Conservation (phyloP, 1,140 invertebrate genomes). For the Caenorhabditis remanei region DNA sequence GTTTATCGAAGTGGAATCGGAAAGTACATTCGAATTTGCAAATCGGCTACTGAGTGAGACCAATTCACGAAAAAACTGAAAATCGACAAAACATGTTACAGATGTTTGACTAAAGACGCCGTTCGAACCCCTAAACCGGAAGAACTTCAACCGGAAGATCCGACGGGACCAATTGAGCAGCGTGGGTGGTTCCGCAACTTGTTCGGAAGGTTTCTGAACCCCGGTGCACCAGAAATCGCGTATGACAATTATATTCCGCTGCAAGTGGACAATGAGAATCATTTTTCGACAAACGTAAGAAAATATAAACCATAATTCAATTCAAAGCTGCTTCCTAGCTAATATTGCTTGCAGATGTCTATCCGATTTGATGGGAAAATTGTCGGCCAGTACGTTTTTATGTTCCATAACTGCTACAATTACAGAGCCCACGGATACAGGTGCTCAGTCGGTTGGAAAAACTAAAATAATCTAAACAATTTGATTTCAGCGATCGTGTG, state of each 20-base stretch:
- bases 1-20: constrained; percentile 62
- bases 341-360: constrained; percentile 82
- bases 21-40: constrained; percentile 60
- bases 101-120: background rate
- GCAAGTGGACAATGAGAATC: constrained; percentile 34
- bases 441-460: constrained; percentile 4
- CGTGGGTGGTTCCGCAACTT: constrained; percentile 50
- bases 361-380: constrained; percentile 86
- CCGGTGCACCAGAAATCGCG: constrained; percentile 40
- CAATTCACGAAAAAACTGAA: background rate
- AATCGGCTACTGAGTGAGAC: constrained; percentile 41
- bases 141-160: constrained; percentile 15
- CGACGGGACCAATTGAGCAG: background rate
- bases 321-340: background rate
- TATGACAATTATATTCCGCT: constrained; percentile 50
- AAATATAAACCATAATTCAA: background rate
- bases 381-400: constrained; percentile 93
- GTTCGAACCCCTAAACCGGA: constrained; percentile 25
- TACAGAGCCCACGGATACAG: constrained; percentile 80
- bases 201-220: constrained; percentile 51
- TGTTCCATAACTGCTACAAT: constrained; percentile 93
- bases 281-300: constrained; percentile 43
- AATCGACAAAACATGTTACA: background rate
- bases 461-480: too few species aligned
- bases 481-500: constrained; percentile 68